Evolutionary conservation across 2,888 invertebrate genomes (phyloP), one percentile per base, ranked within the genome.

Genomic region (Choristoneura rosaceana): DNA sequence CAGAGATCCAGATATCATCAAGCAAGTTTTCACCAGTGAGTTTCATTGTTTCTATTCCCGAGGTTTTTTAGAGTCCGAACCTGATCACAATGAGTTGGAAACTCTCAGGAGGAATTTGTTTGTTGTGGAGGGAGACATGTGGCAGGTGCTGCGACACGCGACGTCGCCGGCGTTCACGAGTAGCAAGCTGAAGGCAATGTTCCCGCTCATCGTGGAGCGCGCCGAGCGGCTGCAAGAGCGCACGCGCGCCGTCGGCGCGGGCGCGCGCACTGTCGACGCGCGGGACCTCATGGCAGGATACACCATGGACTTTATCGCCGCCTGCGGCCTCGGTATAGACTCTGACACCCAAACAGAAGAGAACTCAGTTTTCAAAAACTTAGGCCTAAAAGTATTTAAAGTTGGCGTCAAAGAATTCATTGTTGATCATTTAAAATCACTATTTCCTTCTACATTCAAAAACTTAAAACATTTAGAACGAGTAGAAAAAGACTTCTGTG

Each of bases 271-370:
- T 10, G 25, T 71, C n/a, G 38, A 67, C 25, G 71, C 55, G 12
- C 50, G 71, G 0, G 89, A 90, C 70, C 84, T 90, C 38, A 89
- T 90, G 90, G 89, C 86, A 14, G 84, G 90, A 4, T 90, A 87
- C 77, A 90, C 90, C 33, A 90, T 87, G 12, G 90, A 90, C 75
- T 88, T 90, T 76, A 90, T 90, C 62, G 90, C 90, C 8, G 89
- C 90, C 34, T 87, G 87, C 66, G 90, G 87, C 17, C 89, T 90
- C 45, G 90, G 90, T 0, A 84, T 91, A 50, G 87, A 90, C 60
- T 79, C 87, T 0, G 87, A 89, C 74, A 84, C 88, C 0, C 83
- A 89, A 7, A 81, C 83, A 47, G 83, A 87, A 3, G 90, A 90
- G 0, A 73, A 86, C 55, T 90, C 89, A 0, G 79, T 82, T 0